These are phyloP conservation scores for Dendropsophus ebraccatus DNA, from an alignment of 2,113 vertebrate genomes.

Conservation along the genomic window DNA sequence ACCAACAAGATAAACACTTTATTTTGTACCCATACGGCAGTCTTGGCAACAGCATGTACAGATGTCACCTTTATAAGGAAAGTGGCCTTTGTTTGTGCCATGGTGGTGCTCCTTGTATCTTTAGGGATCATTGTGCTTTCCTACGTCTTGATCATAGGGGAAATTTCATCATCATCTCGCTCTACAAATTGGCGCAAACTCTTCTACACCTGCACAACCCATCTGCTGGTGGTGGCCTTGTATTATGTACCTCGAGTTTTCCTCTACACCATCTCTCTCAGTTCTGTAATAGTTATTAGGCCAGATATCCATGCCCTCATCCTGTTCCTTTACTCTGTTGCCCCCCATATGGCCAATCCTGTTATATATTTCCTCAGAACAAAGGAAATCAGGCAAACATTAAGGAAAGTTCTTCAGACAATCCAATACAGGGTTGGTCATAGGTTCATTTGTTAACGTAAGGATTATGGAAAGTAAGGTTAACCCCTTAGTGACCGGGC, in stretches of 20 bases:
- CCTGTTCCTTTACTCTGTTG: slow-evolving; percentile 13
- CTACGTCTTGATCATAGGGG: slow-evolving; percentile 7
- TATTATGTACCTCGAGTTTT: slow-evolving; percentile 28
- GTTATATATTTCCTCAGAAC: slow-evolving; percentile 35
- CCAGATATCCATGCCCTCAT: slow-evolving; percentile 10
- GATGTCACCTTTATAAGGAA: slow-evolving; percentile 6
- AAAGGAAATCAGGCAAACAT: slow-evolving; percentile 16
- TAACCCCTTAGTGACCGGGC: too few relatives aligned
- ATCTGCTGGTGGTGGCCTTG: slow-evolving; percentile 9
- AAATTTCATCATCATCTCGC: neutral
- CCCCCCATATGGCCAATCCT: slow-evolving; percentile 35
- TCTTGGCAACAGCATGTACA: slow-evolving; percentile 60
- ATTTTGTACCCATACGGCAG: slow-evolving; percentile 61
- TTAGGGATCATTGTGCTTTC: slow-evolving; percentile 9
- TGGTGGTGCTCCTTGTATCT: slow-evolving; percentile 8
- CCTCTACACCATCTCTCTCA: neutral
- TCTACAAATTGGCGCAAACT: neutral
- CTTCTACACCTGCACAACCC: slow-evolving; percentile 25
- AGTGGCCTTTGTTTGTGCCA: neutral
- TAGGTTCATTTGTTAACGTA: neutral
- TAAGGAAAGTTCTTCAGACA: neutral
- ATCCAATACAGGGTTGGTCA: neutral
- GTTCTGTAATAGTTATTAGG: neutral
- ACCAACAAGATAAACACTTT: slow-evolving; percentile 63
- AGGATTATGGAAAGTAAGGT: neutral